Evolutionary conservation across 2,113 vertebrate species (phyloP).

Genomic region (Stomatorhinus ivindoensis): DNA sequence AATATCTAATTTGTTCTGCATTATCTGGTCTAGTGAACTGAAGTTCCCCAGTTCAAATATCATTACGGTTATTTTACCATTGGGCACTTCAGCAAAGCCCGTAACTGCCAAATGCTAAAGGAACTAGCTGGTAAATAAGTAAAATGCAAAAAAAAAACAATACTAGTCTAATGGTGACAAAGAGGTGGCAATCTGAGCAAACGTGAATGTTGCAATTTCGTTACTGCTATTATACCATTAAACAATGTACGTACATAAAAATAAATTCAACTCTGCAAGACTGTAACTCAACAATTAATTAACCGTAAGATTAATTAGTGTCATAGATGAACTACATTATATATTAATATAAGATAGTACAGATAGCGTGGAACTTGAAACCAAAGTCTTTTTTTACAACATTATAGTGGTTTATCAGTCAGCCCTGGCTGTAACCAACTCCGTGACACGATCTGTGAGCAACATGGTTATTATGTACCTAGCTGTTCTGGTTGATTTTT

Average conservation of each 20-base stretch:
- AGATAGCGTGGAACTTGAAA: not conserved
- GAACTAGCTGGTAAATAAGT: not conserved
- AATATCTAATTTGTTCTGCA: not conserved
- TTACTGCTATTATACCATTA: not conserved
- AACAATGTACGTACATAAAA: not conserved
- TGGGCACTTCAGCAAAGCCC: not conserved
- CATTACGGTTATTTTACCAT: not conserved
- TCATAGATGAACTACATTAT: not conserved
- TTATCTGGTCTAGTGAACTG: not conserved
- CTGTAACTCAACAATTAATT: not conserved
- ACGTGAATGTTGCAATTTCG: not conserved
- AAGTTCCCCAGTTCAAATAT: not conserved
- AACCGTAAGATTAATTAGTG: not conserved
- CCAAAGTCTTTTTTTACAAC: not conserved
- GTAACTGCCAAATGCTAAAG: not conserved
- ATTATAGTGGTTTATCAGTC: not conserved
- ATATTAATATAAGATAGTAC: not conserved
- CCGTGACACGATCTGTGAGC: not conserved
- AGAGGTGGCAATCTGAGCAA: not conserved
- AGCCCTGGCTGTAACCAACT: not conserved
- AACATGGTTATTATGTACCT: not conserved
- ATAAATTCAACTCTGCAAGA: not conserved
- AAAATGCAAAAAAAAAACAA: too few species aligned
- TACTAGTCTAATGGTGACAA: not conserved
- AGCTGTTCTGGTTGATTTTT: not conserved